Base-by-base conservation (phyloP, 2,113 vertebrate species). In the Entomyzon cyanotis region DNA sequence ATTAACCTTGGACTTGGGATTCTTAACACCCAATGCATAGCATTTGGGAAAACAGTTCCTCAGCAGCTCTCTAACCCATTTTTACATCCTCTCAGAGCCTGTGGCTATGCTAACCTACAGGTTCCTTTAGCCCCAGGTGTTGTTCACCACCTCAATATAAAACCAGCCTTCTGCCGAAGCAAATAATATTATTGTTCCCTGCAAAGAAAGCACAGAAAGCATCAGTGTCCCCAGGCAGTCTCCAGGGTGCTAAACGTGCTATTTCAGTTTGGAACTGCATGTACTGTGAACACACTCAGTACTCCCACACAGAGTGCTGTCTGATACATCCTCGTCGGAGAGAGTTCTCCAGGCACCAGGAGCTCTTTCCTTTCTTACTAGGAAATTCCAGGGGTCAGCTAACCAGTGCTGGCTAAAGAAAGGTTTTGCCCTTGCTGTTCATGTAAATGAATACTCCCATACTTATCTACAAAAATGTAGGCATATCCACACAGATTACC, bases 211-310 rank as follows among this genome's bases (percentile, higher is more conserved):
- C 69, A 25, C 33, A 68, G 56, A 65, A 89, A 83, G 33, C 10
- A 59, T 39, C 24, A n/a, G 52, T 65, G 58, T 92, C 82, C 89
- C 79, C 75, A 46, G 47, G 47, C 59, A 90, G 89, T 85, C 79
- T 89, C 85, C 67, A 49, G 85, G 24, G 75, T 28, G 49, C 75
- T 52, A 76, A 89, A 50, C 19, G 30, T 53, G 80, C 95, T 95
- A 60, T 95, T 96, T 96, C 74, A 83, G 80, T 71, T 50, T 28
- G 30, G 88, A 74, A 91, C 94, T 74, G 64, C 70, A 50, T 92
- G 96, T 97, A 69, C 96, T 33, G 79, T 78, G 6, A 50, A 9
- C 14, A 79, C 59, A 20, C 78, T 90, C 87, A 31, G 39, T 17
- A 94, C 84, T 93, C 87, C 74, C 89, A 95, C 88, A 55, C 65